Evolutionary conservation across 1,140 invertebrate genomes (phyloP).

Genomic region (Drosophila quadrilineata): DNA sequence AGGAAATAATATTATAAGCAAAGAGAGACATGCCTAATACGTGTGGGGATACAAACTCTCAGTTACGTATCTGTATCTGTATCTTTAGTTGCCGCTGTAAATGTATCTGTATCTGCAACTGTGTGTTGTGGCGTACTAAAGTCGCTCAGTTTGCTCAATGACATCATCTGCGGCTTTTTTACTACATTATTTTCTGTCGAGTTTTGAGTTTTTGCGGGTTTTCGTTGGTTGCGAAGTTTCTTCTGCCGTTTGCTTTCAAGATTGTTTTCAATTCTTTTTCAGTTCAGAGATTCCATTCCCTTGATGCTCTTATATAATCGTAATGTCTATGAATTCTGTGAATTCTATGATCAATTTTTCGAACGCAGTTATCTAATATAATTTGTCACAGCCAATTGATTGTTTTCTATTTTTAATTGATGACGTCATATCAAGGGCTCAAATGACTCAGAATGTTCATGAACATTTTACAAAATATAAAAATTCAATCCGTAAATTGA

Average conservation of each 20-base stretch:
- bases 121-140: slow-evolving; percentile 56
- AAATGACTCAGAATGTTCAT: slow-evolving; percentile 35
- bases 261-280: slow-evolving; percentile 30
- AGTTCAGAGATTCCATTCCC: slow-evolving; percentile 2
- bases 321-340: too few relatives aligned
- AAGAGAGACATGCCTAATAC: slow-evolving; percentile 53
- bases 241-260: too few relatives aligned
- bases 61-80: not conserved
- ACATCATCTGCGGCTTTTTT: slow-evolving; percentile 57
- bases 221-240: slow-evolving; percentile 26
- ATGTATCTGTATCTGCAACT: not conserved
- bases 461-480: slow-evolving; percentile 1
- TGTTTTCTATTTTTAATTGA: too few relatives aligned
- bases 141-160: slow-evolving; percentile 67
- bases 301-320: too few relatives aligned
- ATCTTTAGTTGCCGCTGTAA: not conserved
- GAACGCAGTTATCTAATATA: slow-evolving; percentile 28
- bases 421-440: slow-evolving; percentile 51
- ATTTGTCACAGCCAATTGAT: slow-evolving; percentile 77
- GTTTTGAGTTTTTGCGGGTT: slow-evolving; percentile 16
- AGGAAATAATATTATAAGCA: slow-evolving; percentile 48
- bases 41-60: slow-evolving; percentile 17
- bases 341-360: not conserved
- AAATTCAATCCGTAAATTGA: slow-evolving; percentile 1
- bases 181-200: too few relatives aligned